Percentiles rank a stretch among this genome's conserved stretches.
These are phyloP conservation scores for Zaprionus camerounensis DNA, from an alignment of 1,140 invertebrate species.

Conservation along the genomic window DNA sequence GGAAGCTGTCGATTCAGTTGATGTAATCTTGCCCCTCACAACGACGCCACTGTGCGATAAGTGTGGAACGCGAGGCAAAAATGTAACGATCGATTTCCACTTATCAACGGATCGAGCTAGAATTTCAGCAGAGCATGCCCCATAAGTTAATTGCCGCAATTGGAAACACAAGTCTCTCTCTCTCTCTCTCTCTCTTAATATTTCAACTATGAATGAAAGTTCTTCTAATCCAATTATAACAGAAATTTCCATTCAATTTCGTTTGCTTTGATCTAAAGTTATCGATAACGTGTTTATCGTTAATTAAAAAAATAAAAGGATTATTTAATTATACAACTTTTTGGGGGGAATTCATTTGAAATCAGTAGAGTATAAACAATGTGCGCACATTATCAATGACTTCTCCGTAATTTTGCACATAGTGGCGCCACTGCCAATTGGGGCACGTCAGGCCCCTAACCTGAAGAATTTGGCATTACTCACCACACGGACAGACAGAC, in stretches of 20 bases:
- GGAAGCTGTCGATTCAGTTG: constrained; percentile 34
- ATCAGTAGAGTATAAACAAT: not conserved
- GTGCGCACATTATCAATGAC: not conserved
- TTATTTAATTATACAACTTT: too few species aligned
- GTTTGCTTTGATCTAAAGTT: not conserved
- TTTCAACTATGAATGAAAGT: not conserved
- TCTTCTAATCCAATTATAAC: not conserved
- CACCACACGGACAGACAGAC: not conserved
- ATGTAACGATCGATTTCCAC: not conserved
- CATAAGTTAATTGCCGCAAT: not conserved
- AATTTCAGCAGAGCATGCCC: not conserved
- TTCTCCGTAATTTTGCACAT: not conserved
- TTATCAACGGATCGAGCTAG: not conserved
- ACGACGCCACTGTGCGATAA: not conserved
- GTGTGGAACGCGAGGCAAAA: not conserved
- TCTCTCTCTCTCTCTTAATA: not conserved
- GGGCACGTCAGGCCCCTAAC: constrained; percentile 23
- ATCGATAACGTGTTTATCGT: not conserved
- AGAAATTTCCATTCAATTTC: not conserved
- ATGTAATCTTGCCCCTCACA: not conserved
- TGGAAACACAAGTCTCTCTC: constrained; percentile 11
- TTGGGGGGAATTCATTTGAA: too few species aligned
- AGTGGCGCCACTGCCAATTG: constrained; percentile 19
- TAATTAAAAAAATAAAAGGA: not conserved
- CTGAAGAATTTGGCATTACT: constrained; percentile 29